A percentile compares a stretch with the other conserved stretches of the same genome.
Evolutionary conservation across 1,140 invertebrate species (phyloP).

Genomic region (Diabrotica virgifera): DNA sequence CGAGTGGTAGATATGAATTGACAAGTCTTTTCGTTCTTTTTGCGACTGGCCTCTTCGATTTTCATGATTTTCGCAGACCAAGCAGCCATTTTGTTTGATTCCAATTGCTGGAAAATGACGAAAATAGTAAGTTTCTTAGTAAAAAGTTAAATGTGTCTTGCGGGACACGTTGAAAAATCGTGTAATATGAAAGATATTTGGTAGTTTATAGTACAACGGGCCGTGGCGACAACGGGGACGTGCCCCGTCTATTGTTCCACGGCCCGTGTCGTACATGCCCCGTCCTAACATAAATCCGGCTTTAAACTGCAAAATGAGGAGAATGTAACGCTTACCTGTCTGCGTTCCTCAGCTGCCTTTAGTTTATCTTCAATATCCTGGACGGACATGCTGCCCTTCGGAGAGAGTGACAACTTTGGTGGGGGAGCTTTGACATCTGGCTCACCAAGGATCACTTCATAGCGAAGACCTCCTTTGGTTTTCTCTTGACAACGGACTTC

Average conservation of each 20-base stretch:
- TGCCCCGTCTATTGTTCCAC: no score
- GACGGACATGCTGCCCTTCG: conserved; percentile 63
- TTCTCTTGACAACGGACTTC: conserved; percentile 87
- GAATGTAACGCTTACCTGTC: conserved; percentile 61
- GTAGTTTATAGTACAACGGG: no score
- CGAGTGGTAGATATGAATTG: conserved; percentile 80
- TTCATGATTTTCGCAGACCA: conserved; percentile 78
- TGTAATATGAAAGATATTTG: no score
- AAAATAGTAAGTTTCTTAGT: background rate
- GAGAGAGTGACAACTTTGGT: conserved; percentile 64
- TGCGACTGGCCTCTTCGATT: conserved; percentile 85
- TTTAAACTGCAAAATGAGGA: no score
- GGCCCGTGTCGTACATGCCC: no score
- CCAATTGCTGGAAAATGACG: conserved; percentile 65
- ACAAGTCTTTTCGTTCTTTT: conserved; percentile 81
- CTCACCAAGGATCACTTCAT: conserved; percentile 90
- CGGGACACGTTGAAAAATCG: no score
- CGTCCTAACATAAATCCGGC: no score
- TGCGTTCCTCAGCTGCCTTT: conserved; percentile 85
- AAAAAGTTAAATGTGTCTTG: no score
- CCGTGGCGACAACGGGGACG: no score
- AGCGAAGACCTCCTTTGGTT: conserved; percentile 83
- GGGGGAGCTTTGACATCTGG: conserved; percentile 75
- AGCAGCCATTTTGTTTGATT: conserved; percentile 78
- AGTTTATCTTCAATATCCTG: conserved; percentile 89